Percentiles rank a stretch among this genome's conserved stretches.
Evolutionary conservation across 2,888 invertebrate species (phyloP).

Genomic region (Esperia sulphurella): DNA sequence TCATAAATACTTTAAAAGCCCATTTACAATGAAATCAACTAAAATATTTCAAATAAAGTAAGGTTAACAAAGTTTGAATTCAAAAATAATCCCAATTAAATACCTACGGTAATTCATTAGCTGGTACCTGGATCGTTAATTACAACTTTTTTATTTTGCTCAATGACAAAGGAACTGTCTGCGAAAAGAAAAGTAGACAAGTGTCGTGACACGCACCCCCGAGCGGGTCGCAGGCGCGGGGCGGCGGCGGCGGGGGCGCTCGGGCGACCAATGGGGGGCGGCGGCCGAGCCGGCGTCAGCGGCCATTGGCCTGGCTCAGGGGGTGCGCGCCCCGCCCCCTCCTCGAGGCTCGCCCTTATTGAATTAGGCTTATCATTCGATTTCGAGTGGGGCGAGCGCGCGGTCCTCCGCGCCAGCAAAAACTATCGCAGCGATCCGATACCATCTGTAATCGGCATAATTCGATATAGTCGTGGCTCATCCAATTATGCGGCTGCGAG

Average conservation of each 20-base stretch:
- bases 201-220: constrained; percentile 78
- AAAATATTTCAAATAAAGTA: neutral
- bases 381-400: constrained; percentile 76
- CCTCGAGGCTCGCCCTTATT: constrained; percentile 83
- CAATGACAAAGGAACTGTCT: constrained; percentile 79
- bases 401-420: constrained; percentile 67
- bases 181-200: constrained; percentile 80
- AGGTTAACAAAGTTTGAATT: constrained; percentile 10
- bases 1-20: neutral
- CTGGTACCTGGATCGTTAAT: constrained; percentile 76
- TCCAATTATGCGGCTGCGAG: constrained; percentile 74
- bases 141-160: constrained; percentile 79
- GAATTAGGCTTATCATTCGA: constrained; percentile 89
- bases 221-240: constrained; percentile 28
- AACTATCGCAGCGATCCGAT: constrained; percentile 66
- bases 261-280: constrained; percentile 47
- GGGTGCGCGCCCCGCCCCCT: constrained; percentile 71
- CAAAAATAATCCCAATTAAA: constrained; percentile 35
- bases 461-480: constrained; percentile 70
- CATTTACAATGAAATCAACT: neutral
- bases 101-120: constrained; percentile 60
- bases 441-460: constrained; percentile 76
- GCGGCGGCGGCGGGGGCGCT: constrained; percentile 39
- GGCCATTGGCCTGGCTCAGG: constrained; percentile 58
- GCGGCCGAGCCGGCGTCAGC: constrained; percentile 39